Evolutionary conservation across 2,888 invertebrate genomes (phyloP).

Genomic region (Polietes domitor): DNA sequence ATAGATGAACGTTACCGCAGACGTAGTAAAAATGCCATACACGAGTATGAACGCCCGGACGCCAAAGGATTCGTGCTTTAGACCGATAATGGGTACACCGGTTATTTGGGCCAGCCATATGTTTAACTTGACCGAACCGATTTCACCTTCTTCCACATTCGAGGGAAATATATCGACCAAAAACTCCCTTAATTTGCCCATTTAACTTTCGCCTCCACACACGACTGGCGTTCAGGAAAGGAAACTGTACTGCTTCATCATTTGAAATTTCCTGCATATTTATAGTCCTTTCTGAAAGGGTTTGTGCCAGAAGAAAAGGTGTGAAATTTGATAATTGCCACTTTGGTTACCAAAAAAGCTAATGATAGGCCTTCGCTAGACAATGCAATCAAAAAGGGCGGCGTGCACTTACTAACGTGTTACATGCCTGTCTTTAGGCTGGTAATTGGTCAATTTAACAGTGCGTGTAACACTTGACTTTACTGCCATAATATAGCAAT

Average conservation of each 20-base stretch:
- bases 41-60: constrained; percentile 50
- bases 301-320: not conserved
- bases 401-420: not conserved
- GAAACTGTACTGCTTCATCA: not conserved
- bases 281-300: not conserved
- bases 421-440: not conserved
- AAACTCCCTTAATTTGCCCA: constrained; percentile 40
- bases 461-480: not conserved
- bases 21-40: constrained; percentile 56
- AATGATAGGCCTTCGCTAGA: constrained; percentile 19
- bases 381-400: too few relatives aligned
- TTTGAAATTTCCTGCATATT: not conserved
- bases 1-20: constrained; percentile 60
- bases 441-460: not conserved
- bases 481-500: too few relatives aligned
- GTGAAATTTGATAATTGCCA: not conserved
- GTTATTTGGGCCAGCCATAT: constrained; percentile 71
- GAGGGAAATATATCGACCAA: constrained; percentile 64
- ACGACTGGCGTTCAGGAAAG: not conserved
- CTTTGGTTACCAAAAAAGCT: not conserved
- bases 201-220: not conserved
- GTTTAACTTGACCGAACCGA: constrained; percentile 74
- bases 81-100: constrained; percentile 71
- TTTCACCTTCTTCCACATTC: constrained; percentile 69
- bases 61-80: constrained; percentile 66